Evolutionary conservation across 2,888 invertebrate genomes (phyloP), one percentile per base, ranked within the genome.

Genomic region (Hypsopygia costalis): DNA sequence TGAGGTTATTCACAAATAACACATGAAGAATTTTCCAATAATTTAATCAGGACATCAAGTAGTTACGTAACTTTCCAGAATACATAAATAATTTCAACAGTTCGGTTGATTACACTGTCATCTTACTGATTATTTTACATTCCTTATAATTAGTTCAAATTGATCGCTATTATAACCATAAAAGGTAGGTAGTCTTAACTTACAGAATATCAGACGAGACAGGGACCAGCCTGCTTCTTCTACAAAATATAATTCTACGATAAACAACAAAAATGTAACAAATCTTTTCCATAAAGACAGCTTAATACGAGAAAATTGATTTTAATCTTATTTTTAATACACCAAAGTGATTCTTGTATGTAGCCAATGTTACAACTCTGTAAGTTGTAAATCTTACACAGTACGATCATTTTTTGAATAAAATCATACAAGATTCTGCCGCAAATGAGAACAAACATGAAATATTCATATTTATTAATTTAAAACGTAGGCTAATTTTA

Each of bases 31-130:
- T 65, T 69, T 81, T 81, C 69, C 73, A 77, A 81, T 85, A 81
- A 79, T 87, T 86, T 87, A 85, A 79, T 87, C 80, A 77, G 81
- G 86, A 87, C 85, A 83, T 79, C 80, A 83, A 85, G 75, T 81
- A 79, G 43, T 79, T 81, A 79, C 68, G 74, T 76, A 86, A 81
- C 81, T 79, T 77, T 75, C 73, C 82, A 76, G 82, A 81, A 79
- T 81, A 81, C 80, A 82, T 78, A 81, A 81, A 82, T 81, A 80
- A 79, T 81, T 76, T 75, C 79, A 83, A 86, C 82, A 83, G 33
- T 72, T 83, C 72, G 76, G 77, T 77, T 61, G 81, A 79, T 80
- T 81, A 83, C 69, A 81, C 68, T 65, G 51, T 61, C 59, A 49
- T 58, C 65, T 63, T 58, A 63, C 43, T 58, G 57, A 59, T 66